Conservation (phyloP, 2,888 invertebrate genomes). For the Dynastes maya region DNA sequence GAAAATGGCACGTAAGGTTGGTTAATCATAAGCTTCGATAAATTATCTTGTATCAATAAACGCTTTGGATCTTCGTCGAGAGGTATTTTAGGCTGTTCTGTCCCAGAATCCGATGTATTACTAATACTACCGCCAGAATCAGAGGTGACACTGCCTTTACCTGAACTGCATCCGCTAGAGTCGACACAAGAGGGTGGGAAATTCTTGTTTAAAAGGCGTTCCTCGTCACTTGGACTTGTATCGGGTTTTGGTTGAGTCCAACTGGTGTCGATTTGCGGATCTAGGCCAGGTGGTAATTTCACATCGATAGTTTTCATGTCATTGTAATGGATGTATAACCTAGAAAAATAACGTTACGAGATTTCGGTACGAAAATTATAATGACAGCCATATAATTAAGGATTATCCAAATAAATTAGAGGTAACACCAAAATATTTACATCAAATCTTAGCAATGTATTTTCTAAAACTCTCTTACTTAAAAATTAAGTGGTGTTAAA, state of each 20-base stretch:
- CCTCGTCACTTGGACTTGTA: slow-evolving; percentile 59
- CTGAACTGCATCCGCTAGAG: slow-evolving; percentile 75
- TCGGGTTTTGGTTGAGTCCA: slow-evolving; percentile 38
- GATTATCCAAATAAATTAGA: too few species aligned
- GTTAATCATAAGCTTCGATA: background rate
- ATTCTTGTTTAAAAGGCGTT: slow-evolving; percentile 61
- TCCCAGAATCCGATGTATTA: slow-evolving; percentile 70
- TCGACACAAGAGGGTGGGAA: slow-evolving; percentile 65
- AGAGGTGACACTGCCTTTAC: slow-evolving; percentile 74
- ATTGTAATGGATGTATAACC: slow-evolving; percentile 50
- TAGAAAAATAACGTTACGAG: slow-evolving; percentile 7
- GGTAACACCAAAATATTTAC: too few species aligned
- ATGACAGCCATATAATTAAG: background rate
- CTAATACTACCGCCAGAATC: slow-evolving; percentile 72
- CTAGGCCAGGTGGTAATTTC: slow-evolving; percentile 79
- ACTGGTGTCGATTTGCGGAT: slow-evolving; percentile 51
- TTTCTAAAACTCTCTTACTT: too few species aligned
- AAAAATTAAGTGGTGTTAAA: too few species aligned
- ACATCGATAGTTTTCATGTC: slow-evolving; percentile 79
- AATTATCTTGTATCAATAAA: slow-evolving; percentile 8
- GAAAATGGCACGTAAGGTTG: slow-evolving; percentile 25
- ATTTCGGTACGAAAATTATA: background rate
- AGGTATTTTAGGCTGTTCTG: slow-evolving; percentile 65
- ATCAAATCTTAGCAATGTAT: too few species aligned
- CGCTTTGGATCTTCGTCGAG: slow-evolving; percentile 59